These are phyloP conservation scores for Oscheius sp. DNA, from an alignment of 2,888 invertebrate genomes.

Conservation along the genomic window DNA sequence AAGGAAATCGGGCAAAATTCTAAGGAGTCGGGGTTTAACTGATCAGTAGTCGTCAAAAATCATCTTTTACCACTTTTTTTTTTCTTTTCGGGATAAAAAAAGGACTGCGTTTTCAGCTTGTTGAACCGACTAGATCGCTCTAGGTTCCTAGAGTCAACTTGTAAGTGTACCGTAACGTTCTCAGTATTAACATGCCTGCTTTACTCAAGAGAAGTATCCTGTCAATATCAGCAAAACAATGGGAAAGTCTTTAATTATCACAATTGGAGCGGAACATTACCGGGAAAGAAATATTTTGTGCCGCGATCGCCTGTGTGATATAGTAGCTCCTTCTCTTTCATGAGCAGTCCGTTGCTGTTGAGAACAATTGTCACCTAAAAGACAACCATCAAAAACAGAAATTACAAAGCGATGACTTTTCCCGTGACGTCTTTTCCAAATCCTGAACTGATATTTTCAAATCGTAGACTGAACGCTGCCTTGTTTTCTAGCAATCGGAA, in stretches of 20 bases:
- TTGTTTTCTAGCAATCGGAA: conserved; percentile 19
- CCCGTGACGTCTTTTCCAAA: conserved; percentile 59
- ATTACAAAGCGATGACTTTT: conserved; percentile 38
- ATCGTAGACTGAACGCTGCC: conserved; percentile 38
- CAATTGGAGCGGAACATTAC: conserved; percentile 43
- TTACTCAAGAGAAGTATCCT: no score
- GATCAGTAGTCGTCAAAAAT: no score
- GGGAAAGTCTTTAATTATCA: conserved; percentile 8
- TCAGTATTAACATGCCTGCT: no score
- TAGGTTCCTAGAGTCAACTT: no score
- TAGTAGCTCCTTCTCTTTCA: conserved; percentile 39
- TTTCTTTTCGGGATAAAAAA: no score
- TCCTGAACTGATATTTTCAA: conserved; percentile 52
- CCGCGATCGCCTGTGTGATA: conserved; percentile 59
- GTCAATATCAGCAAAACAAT: not conserved
- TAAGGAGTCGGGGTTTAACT: no score
- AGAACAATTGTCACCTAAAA: conserved; percentile 36
- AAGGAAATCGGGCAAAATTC: no score
- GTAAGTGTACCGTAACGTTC: no score
- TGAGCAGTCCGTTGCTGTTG: conserved; percentile 1
- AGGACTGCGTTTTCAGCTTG: no score
- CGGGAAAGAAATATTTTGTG: conserved; percentile 54
- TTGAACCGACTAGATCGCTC: no score
- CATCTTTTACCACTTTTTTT: no score
- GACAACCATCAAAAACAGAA: not conserved